phyloP scores from a whole-genome alignment of 2,113 vertebrate genomes.

The Platysternon megacephalum region DNA sequence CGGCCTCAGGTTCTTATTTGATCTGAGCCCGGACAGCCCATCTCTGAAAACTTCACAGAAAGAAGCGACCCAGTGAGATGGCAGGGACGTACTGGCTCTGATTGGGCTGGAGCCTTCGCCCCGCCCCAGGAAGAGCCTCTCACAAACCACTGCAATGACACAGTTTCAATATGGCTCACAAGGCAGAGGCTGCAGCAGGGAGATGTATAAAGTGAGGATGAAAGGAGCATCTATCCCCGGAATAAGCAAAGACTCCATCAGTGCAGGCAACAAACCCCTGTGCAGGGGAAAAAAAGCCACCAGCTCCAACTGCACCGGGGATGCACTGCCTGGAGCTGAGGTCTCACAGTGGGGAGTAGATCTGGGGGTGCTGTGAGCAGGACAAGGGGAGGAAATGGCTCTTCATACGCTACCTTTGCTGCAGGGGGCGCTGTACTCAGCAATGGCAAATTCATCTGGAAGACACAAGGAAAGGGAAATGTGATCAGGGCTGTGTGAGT shows the following conservation, averaged over 20 bases:
- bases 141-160: no score
- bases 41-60: no score
- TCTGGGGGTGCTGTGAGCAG: not conserved
- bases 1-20: no score
- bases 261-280: not conserved
- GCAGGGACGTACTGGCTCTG: no score
- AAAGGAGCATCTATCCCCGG: no score
- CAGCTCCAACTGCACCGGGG: no score
- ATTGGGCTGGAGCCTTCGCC: no score
- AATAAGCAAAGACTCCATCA: not conserved
- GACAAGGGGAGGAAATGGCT: not conserved
- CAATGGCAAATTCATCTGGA: slow-evolving; percentile 56
- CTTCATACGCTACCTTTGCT: slow-evolving; percentile 44
- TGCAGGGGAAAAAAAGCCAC: no score
- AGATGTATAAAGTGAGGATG: not conserved
- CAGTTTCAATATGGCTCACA: no score
- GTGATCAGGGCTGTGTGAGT: not conserved
- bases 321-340: not conserved
- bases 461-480: not conserved
- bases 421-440: slow-evolving; percentile 57
- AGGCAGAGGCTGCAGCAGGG: not conserved
- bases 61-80: no score
- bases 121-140: no score
- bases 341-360: not conserved
- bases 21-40: no score